Percentiles rank a stretch among this genome's conserved stretches.
phyloP scores from a whole-genome alignment of 2,888 invertebrate genomes.

The Eledone cirrhosa region DNA sequence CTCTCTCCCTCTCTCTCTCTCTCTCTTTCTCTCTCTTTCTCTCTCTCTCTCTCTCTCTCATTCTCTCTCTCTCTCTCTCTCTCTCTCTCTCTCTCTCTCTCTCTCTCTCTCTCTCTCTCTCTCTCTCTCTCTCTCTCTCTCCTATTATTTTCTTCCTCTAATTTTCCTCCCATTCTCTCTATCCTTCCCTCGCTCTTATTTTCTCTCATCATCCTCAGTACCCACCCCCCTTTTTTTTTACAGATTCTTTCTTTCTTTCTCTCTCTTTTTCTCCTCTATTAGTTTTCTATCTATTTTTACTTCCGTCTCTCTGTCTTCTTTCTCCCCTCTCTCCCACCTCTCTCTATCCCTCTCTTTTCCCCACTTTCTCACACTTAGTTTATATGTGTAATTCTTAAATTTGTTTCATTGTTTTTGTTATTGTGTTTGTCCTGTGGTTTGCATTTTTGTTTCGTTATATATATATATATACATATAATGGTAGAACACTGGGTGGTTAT shows the following conservation, averaged over 20 bases:
- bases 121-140: conserved; percentile 17
- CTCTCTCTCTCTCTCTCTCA: conserved; percentile 17
- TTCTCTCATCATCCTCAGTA: neutral
- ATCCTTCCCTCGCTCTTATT: neutral
- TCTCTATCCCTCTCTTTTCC: neutral
- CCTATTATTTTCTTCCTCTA: too few species aligned
- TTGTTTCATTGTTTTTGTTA: conserved; percentile 1
- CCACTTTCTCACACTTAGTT: neutral
- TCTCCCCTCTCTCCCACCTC: neutral
- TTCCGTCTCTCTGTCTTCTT: neutral
- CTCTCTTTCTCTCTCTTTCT: conserved; percentile 21
- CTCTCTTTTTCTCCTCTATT: conserved; percentile 21
- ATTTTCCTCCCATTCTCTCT: conserved; percentile 12
- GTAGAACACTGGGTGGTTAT: too few species aligned
- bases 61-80: conserved; percentile 3
- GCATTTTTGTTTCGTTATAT: too few species aligned
- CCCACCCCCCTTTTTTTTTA: conserved; percentile 17
- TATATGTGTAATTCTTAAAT: neutral
- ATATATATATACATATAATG: too few species aligned
- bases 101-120: conserved; percentile 27
- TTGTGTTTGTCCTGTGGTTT: neutral
- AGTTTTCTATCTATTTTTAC: neutral
- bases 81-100: neutral
- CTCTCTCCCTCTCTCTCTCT: neutral
- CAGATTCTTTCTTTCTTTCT: conserved; percentile 19